phyloP scores from a whole-genome alignment of 2,113 vertebrate genomes.

The Cisticola juncidis region DNA sequence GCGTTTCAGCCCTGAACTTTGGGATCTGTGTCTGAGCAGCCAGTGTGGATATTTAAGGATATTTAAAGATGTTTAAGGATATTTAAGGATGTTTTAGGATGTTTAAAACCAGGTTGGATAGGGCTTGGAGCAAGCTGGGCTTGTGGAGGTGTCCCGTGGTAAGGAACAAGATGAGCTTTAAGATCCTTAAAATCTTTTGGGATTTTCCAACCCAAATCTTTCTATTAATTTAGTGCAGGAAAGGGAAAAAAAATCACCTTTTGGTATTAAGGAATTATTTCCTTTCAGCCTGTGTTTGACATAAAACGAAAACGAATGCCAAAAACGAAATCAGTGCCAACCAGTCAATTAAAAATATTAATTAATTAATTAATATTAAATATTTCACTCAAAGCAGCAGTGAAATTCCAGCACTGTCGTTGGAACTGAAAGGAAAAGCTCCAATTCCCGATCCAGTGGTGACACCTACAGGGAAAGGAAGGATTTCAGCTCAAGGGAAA shows the following conservation, averaged over 20 bases:
- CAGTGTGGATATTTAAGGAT: no score
- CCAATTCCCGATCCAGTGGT: neutral
- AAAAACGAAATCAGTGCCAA: neutral
- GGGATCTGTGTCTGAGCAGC: no score
- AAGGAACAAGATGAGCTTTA: neutral
- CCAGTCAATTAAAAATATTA: rapidly evolving
- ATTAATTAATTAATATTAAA: no score
- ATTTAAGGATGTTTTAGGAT: no score
- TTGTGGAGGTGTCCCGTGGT: neutral
- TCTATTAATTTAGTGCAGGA: neutral
- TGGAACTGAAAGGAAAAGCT: neutral
- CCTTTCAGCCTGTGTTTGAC: neutral
- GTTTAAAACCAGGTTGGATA: neutral
- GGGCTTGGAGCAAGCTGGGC: neutral
- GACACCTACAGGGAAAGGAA: conserved; percentile 39
- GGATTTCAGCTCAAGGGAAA: no score
- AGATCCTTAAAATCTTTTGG: neutral
- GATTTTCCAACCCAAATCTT: neutral
- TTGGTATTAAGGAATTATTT: neutral
- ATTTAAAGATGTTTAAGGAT: no score
- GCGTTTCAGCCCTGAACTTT: no score
- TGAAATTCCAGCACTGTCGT: rapidly evolving
- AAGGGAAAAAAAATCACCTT: neutral
- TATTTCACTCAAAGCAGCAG: neutral
- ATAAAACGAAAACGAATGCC: no score